phyloP scores from a whole-genome alignment of 2,888 invertebrate genomes.

The Drosophila flavopinicola region DNA sequence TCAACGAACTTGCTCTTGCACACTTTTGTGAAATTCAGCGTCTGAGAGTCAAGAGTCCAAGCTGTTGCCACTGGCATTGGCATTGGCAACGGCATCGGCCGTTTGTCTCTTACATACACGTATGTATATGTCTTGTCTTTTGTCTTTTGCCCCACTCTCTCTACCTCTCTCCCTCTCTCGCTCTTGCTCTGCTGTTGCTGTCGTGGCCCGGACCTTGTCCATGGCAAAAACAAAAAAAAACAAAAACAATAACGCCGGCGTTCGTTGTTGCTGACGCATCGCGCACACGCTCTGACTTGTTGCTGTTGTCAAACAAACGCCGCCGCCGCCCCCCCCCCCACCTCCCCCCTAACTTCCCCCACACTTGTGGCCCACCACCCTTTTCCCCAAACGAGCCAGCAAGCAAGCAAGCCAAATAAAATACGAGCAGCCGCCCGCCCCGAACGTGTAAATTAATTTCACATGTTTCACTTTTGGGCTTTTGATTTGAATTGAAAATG shows the following conservation, averaged over 20 bases:
- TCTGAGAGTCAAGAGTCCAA: neutral
- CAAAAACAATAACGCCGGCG: too few species aligned
- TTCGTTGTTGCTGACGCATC: constrained; percentile 64
- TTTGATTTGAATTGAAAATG: constrained; percentile 40
- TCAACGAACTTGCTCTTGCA: constrained; percentile 73
- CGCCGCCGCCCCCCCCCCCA: neutral
- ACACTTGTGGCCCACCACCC: too few species aligned
- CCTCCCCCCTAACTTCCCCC: neutral
- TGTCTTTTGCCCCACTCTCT: constrained; percentile 12
- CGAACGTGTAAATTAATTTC: constrained; percentile 77
- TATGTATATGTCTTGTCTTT: constrained; percentile 30
- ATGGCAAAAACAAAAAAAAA: too few species aligned
- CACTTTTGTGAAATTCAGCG: constrained; percentile 65
- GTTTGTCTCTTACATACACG: constrained; percentile 30
- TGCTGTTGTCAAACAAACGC: constrained; percentile 28
- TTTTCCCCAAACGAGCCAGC: constrained; percentile 1
- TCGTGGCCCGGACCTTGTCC: constrained; percentile 57
- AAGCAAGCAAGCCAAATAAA: neutral
- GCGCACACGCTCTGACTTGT: constrained; percentile 46
- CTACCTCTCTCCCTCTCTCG: neutral
- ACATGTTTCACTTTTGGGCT: constrained; percentile 63
- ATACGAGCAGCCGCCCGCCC: constrained; percentile 13
- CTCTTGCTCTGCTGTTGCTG: constrained; percentile 6
- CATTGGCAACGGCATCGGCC: constrained; percentile 31
- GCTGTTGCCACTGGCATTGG: constrained; percentile 15